These are phyloP conservation scores for Cryptus viduatorius DNA, from an alignment of 2,888 invertebrate genomes.

Conservation along the genomic window DNA sequence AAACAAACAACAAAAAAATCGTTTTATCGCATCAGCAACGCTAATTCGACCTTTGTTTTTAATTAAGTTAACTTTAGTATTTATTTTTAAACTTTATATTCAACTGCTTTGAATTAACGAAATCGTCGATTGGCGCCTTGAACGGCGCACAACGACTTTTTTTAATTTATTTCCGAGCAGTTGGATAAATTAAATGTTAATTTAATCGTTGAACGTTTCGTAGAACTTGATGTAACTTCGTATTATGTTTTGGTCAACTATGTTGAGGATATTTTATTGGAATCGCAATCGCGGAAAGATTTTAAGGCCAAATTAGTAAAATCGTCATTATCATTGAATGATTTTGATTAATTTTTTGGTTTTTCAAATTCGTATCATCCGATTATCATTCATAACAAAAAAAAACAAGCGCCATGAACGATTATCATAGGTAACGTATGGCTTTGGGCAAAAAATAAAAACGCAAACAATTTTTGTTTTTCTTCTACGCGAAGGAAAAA, in stretches of 20 bases:
- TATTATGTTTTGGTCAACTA: slow-evolving; percentile 72
- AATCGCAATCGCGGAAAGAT: not conserved
- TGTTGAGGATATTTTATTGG: slow-evolving; percentile 64
- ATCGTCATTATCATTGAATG: slow-evolving; percentile 14
- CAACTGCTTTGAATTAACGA: slow-evolving; percentile 37
- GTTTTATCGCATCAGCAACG: slow-evolving; percentile 84
- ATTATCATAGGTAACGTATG: slow-evolving; percentile 53
- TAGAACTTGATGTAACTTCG: slow-evolving; percentile 41
- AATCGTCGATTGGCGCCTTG: slow-evolving; percentile 18
- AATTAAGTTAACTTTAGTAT: slow-evolving; percentile 64
- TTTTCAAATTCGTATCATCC: slow-evolving; percentile 23
- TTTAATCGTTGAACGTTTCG: slow-evolving; percentile 47
- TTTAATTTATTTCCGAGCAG: slow-evolving; percentile 31
- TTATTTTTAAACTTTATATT: slow-evolving; percentile 45
- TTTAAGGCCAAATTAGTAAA: slow-evolving; percentile 73
- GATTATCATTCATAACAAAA: slow-evolving; percentile 37
- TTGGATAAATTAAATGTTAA: slow-evolving; percentile 48
- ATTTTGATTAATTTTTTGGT: slow-evolving; percentile 24
- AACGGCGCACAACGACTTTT: slow-evolving; percentile 2
- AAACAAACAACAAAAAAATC: slow-evolving; percentile 65
- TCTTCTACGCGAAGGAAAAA: slow-evolving; percentile 40
- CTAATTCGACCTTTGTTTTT: slow-evolving; percentile 80
- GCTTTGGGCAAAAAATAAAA: slow-evolving; percentile 16
- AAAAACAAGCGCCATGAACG: slow-evolving; percentile 25
- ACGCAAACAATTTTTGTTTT: slow-evolving; percentile 5